Conservation (phyloP, 2,797 vertebrate genomes). For the Coranthus polyacanthus region DNA sequence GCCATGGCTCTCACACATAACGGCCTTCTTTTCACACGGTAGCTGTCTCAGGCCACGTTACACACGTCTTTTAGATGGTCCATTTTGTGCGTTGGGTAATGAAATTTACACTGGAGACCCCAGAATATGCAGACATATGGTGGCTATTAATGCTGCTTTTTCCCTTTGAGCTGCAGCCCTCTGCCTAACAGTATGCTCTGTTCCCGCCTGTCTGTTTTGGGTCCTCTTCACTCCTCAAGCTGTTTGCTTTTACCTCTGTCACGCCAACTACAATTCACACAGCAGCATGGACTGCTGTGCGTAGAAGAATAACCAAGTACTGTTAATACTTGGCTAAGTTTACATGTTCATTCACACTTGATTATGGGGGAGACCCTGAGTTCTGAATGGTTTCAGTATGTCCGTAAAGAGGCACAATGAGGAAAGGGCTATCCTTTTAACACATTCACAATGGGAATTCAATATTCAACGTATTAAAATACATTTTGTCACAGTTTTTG, state of each 20-base stretch:
- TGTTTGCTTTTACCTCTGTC: constrained; percentile 79
- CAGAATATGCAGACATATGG: constrained; percentile 81
- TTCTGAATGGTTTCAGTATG: constrained; percentile 70
- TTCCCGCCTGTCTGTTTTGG: constrained; percentile 67
- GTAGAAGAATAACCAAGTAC: constrained; percentile 71
- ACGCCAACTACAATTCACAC: constrained; percentile 73
- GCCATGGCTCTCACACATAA: constrained; percentile 78
- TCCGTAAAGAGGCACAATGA: constrained; percentile 44
- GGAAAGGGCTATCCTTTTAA: constrained; percentile 15
- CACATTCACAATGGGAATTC: constrained; percentile 19
- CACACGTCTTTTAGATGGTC: constrained; percentile 73
- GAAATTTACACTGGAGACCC: constrained; percentile 79
- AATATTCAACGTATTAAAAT: constrained; percentile 3
- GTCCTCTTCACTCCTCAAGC: constrained; percentile 69
- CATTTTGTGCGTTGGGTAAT: constrained; percentile 75
- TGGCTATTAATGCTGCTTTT: constrained; percentile 75
- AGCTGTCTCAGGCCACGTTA: constrained; percentile 82
- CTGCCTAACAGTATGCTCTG: constrained; percentile 49
- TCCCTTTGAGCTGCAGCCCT: constrained; percentile 39
- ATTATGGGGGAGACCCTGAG: constrained; percentile 74
- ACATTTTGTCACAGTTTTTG: not conserved
- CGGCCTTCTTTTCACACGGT: constrained; percentile 79
- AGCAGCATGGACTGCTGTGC: constrained; percentile 66
- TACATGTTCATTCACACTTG: constrained; percentile 87
- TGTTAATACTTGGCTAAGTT: constrained; percentile 85